Percentiles rank a stretch among this genome's conserved stretches.
Conservation (phyloP, 2,113 vertebrate species). For the Porphyrio hochstetteri region DNA sequence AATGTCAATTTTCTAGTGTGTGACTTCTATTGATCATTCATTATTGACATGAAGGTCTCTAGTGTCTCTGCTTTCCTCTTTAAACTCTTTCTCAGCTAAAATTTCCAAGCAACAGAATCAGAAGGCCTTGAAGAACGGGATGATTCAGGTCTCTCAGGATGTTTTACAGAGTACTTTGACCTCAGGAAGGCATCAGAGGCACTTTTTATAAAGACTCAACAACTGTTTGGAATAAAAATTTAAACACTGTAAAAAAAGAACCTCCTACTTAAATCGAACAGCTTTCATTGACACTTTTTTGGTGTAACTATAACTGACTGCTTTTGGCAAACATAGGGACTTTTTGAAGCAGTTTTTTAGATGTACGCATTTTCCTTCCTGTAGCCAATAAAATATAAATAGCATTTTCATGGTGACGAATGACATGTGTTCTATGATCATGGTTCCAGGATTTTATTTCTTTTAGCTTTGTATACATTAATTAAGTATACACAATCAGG, state of each 20-base stretch:
- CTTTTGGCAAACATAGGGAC: constrained; percentile 17
- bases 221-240: constrained; percentile 75
- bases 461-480: constrained; percentile 83
- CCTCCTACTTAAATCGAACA: constrained; percentile 22
- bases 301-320: constrained; percentile 33
- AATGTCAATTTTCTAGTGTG: constrained; percentile 80
- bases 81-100: constrained; percentile 80
- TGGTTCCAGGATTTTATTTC: constrained; percentile 72
- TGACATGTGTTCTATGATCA: constrained; percentile 60
- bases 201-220: constrained; percentile 72
- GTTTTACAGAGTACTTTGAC: constrained; percentile 80
- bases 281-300: constrained; percentile 49
- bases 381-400: constrained; percentile 59
- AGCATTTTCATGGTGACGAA: constrained; percentile 66
- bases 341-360: constrained; percentile 43
- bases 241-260: constrained; percentile 41
- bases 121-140: constrained; percentile 69
- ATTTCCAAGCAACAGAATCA: constrained; percentile 72
- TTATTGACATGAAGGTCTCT: constrained; percentile 83
- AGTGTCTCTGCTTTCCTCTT: constrained; percentile 75
- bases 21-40: constrained; percentile 83
- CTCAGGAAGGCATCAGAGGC: constrained; percentile 71
- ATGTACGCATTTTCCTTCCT: constrained; percentile 27
- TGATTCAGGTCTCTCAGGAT: constrained; percentile 75
- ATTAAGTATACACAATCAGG: constrained; percentile 84